These are phyloP conservation scores for Apodemus sylvaticus DNA, from an alignment of 2,113 vertebrate genomes.

Conservation along the genomic window DNA sequence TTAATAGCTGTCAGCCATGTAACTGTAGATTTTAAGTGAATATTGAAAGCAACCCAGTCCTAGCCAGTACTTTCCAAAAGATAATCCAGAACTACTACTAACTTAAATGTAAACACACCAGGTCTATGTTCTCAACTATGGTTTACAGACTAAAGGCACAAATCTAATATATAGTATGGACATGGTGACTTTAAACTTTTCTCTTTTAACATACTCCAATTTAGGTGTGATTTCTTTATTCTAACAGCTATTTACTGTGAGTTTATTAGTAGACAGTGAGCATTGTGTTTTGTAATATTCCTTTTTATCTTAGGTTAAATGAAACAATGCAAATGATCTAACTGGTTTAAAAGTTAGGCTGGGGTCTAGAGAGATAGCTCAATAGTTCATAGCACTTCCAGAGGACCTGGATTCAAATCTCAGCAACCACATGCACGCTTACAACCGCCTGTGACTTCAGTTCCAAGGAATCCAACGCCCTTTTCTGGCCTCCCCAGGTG, in stretches of 20 bases:
- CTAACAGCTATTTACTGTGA: background rate
- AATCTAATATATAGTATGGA: background rate
- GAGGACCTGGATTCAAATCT: background rate
- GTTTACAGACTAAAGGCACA: background rate
- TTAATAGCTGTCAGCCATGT: background rate
- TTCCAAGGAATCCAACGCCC: background rate
- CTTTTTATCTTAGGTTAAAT: background rate
- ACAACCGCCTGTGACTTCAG: background rate
- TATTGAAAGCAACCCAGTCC: background rate
- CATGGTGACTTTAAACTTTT: background rate
- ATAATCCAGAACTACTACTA: background rate
- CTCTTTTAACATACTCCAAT: background rate
- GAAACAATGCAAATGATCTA: background rate
- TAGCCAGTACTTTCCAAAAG: background rate
- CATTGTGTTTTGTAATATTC: background rate
- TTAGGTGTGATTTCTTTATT: background rate
- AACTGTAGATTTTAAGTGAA: conserved; percentile 1
- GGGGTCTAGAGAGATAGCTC: background rate
- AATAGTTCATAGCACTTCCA: background rate
- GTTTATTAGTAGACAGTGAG: background rate
- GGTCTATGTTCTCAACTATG: background rate
- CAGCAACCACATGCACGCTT: background rate
- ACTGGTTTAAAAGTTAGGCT: background rate
- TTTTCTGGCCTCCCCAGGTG: background rate
- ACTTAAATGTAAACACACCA: conserved; percentile 26